Percentiles rank a stretch among this genome's conserved stretches.
Conservation (phyloP, 64 coral and sea anemone species). For the Pocillopora verrucosa region DNA sequence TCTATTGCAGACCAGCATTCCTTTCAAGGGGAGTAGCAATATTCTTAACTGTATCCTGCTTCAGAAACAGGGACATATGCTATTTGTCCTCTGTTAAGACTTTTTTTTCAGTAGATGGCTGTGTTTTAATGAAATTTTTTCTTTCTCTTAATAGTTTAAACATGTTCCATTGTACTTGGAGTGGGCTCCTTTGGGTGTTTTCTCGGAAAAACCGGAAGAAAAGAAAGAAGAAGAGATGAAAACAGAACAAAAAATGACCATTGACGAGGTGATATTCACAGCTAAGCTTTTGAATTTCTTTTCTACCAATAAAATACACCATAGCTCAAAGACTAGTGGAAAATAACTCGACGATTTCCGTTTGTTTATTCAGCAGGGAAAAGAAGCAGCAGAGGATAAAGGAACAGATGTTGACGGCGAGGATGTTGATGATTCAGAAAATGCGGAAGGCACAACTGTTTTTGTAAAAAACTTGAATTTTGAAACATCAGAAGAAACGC, state of each 20-base stretch:
- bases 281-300: not conserved
- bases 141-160: slow-evolving; percentile 60
- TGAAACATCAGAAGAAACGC: slow-evolving; percentile 69
- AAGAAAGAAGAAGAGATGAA: slow-evolving; percentile 1
- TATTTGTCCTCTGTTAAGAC: too few relatives aligned
- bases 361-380: not conserved
- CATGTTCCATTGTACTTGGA: slow-evolving; percentile 82
- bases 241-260: not conserved
- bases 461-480: slow-evolving; percentile 99
- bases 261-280: not conserved
- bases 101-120: too few relatives aligned
- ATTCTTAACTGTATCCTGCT: too few relatives aligned
- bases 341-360: not conserved
- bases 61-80: too few relatives aligned
- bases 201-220: slow-evolving; percentile 37
- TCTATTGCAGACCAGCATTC: too few relatives aligned
- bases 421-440: slow-evolving; percentile 53
- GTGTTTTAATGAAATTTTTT: not conserved
- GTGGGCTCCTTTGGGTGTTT: slow-evolving; percentile 90
- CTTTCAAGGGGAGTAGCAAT: too few relatives aligned
- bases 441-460: slow-evolving; percentile 64
- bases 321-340: not conserved
- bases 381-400: slow-evolving; percentile 12
- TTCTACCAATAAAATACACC: not conserved
- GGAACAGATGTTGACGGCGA: not conserved